Evolutionary conservation across 1,140 invertebrate genomes (phyloP), one percentile per base, ranked within the genome.

Genomic region (Mya arenaria): DNA sequence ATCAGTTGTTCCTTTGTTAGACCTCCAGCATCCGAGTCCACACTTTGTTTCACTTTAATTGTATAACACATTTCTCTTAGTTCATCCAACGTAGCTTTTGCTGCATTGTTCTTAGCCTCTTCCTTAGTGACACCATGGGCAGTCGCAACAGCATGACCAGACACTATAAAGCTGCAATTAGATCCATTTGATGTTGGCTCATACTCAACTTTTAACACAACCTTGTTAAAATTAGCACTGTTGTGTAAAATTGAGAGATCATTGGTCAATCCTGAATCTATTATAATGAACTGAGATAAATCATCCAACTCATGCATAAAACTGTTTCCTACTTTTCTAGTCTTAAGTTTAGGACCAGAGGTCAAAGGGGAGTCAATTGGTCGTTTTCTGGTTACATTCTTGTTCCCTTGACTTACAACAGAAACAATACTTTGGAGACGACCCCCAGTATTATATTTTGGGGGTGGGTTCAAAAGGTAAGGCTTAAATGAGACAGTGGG

Each of bases 11-110:
- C 89, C 25, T 88, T 87, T 41, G 84, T 79, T 32, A 92, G 62
- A 34, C 72, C 82, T 13, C 48, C 58, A 0, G 85, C 37, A 52
- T 88, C 85, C 19, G 84, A 77, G 58, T 90, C 88, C 10, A 85
- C 87, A 82, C 95, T 95, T 41, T 96, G 93, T 81, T 94, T 95
- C 58, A 95, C 94, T 65, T 95, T 94, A 15, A 92, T 87, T 6
- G 88, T 88, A 84, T 89, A 91, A 62, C 89, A 91, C 15, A 71
- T 60, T 34, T 89, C 32, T n/a, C 71, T 73, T 10, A 92, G 78
- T 36, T 78, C 68, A 19, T 86, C 83, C 65, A 92, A 60, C 1
- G 86, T 86, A 39, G 78, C 71, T 36, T 83, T 71, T 0, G 87
- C 74, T 0, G 88, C 89, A 17, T 77, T 30, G 5, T 74, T 82